These are phyloP conservation scores for Premnoplex brunnescens DNA, from an alignment of 2,797 vertebrate genomes.

Conservation along the genomic window DNA sequence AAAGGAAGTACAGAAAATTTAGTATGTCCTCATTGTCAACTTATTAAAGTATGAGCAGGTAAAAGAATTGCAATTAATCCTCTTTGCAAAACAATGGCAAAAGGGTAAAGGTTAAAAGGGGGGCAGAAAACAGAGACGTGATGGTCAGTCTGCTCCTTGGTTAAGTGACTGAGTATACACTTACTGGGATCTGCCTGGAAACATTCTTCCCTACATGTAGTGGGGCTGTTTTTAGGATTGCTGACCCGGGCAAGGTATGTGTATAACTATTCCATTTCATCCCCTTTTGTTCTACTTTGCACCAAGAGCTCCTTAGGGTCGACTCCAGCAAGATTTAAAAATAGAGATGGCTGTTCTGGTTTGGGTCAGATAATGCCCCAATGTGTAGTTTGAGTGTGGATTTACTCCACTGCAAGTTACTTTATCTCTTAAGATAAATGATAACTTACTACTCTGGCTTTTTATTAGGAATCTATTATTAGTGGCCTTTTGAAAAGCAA, in stretches of 20 bases:
- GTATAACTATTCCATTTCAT: neutral
- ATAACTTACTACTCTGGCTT: constrained; percentile 41
- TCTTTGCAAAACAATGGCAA: neutral
- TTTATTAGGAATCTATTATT: constrained; percentile 49
- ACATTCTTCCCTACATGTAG: neutral
- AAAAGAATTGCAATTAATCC: neutral
- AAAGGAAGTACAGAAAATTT: neutral
- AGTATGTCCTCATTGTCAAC: neutral
- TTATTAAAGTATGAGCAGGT: neutral
- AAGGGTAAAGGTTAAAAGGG: neutral
- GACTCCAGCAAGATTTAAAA: constrained; percentile 35
- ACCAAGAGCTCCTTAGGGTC: constrained; percentile 31
- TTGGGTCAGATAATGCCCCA: neutral
- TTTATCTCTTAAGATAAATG: constrained; percentile 26
- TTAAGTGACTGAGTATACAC: neutral
- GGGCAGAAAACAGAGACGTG: neutral
- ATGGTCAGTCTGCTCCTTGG: neutral
- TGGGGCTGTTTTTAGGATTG: neutral
- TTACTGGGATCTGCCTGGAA: neutral
- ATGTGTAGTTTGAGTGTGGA: constrained; percentile 9
- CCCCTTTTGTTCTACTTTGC: neutral
- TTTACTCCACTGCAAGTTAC: neutral
- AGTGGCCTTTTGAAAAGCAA: neutral
- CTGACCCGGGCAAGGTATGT: neutral
- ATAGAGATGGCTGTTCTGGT: neutral